A percentile compares a stretch with the other conserved stretches of the same genome.
These are phyloP conservation scores for Spialia ferax DNA, from an alignment of 2,888 invertebrate species.

Conservation along the genomic window DNA sequence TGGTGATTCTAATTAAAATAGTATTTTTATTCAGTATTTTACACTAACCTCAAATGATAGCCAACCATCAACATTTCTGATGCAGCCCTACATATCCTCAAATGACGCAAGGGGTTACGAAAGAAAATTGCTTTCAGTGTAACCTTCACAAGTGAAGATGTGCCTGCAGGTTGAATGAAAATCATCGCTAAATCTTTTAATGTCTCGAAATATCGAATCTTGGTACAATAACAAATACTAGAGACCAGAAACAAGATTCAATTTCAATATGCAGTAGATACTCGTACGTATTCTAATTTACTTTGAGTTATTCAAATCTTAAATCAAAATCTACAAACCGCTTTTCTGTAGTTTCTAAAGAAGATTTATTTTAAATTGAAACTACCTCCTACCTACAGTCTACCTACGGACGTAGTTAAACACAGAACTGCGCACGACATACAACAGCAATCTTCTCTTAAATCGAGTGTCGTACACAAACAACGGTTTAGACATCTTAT, in stretches of 20 bases:
- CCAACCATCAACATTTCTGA: too few species aligned
- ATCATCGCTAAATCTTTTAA: not conserved
- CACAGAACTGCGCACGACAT: conserved; percentile 3
- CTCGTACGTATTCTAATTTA: not conserved
- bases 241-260: too few species aligned
- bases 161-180: conserved; percentile 43
- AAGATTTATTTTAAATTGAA: not conserved
- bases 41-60: too few species aligned
- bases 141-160: too few species aligned
- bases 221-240: too few species aligned
- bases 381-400: conserved; percentile 6
- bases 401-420: not conserved
- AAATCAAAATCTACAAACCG: not conserved
- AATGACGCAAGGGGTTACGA: conserved; percentile 57
- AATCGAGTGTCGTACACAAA: conserved; percentile 27
- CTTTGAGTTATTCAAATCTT: not conserved
- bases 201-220: not conserved
- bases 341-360: not conserved
- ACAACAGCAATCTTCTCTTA: conserved; percentile 23
- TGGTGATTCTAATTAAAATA: too few species aligned
- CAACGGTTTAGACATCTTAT: conserved; percentile 23
- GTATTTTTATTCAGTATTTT: too few species aligned
- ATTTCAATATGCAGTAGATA: too few species aligned
- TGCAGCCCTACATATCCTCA: not conserved
- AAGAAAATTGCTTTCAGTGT: conserved; percentile 65